Evolutionary conservation across 2,113 vertebrate species (phyloP), one percentile per base, ranked within the genome.

Genomic region (Stigmatopora nigra): DNA sequence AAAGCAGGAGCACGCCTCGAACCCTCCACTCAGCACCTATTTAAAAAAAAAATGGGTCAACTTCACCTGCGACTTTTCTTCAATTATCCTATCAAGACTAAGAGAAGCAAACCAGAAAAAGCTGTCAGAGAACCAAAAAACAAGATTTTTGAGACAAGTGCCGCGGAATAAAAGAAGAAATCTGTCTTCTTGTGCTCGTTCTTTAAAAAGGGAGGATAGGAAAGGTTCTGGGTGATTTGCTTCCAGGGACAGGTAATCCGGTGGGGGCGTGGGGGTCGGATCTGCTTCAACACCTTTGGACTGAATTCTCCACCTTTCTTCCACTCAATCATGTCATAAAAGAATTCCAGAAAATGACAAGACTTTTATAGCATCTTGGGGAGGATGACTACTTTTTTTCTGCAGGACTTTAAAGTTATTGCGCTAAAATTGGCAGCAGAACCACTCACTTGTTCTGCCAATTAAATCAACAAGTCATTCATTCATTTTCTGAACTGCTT

Each of bases 1-100:
- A 91, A 78, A 73, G 84, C 69, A 49, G 75, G 83, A 89, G 88
- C 90, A 90, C 88, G 88, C 87, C 84, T 71, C 73, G 84, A 80
- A 81, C 80, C 70, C 77, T 79, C 75, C 85, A 78, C 86, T 87
- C 86, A 80, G 85, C 86, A 86, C 84, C 82, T 79, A 85, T 87
- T 88, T 85, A 86, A 76, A 61, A 44, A 20, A 44, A 59, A 12
- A 58, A 38, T 44, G 81, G 85, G 88, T 90, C 87, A 88, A 87
- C 80, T 85, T 72, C 76, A 70, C 38, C 71, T 64, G 77, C 73
- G 75, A 62, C 70, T 77, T 75, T 9, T 70, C 78, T 65, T 17
- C 79, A 77, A 88, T 89, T 89, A 90, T 85, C 87, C 88, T 82
- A 84, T 87, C 82, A 84, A 84, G 78, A 67, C 67, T 46, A 31